Conservation (phyloP, 2,888 invertebrate species). For the Maniola hyperantus region DNA sequence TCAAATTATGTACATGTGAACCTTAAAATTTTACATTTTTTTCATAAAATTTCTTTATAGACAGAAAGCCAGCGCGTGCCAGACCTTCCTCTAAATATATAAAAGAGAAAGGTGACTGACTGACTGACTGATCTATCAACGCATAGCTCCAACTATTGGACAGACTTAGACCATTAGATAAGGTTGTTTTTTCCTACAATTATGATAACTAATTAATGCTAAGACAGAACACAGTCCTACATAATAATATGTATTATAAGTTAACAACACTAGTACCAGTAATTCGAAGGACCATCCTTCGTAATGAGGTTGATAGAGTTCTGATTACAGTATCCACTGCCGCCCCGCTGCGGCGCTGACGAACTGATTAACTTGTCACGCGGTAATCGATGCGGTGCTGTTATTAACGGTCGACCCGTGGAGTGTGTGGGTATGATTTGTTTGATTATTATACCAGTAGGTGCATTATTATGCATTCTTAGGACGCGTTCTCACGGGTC, state of each 20-base stretch:
- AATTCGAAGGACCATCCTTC: neutral
- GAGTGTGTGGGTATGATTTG: conserved; percentile 21
- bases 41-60: no score
- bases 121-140: no score
- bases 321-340: conserved; percentile 46
- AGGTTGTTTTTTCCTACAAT: no score
- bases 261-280: neutral
- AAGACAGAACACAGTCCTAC: no score
- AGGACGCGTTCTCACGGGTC: conserved; percentile 6
- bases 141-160: no score
- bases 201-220: no score
- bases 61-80: no score
- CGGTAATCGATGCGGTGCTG: conserved; percentile 45
- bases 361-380: conserved; percentile 50
- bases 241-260: neutral
- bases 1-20: conserved; percentile 2
- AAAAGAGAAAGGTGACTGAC: no score
- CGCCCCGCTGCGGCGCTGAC: conserved; percentile 45
- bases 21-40: neutral
- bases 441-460: conserved; percentile 15
- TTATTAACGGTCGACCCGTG: conserved; percentile 34
- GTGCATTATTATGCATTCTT: conserved; percentile 1
- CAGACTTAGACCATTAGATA: no score
- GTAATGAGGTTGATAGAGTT: conserved; percentile 43
- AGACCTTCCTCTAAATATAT: no score